Conservation (phyloP, 2,888 invertebrate genomes). For the Epinotia brunnichana region DNA sequence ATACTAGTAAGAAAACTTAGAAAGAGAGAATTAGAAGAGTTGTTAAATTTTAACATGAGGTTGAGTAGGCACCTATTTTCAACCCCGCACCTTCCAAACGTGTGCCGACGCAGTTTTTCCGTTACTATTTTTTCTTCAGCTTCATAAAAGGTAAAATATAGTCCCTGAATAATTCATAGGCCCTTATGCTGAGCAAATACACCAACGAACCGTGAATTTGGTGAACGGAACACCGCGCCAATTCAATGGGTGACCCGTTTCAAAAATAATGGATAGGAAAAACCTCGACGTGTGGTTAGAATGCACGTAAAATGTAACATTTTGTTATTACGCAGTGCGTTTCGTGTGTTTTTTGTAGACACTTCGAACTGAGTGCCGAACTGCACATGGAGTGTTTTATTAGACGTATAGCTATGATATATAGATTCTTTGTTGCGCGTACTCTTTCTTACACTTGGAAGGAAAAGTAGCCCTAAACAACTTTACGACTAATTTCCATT, state of each 20-base stretch:
- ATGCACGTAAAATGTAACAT: constrained; percentile 9
- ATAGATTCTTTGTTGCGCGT: too few species aligned
- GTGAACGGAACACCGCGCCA: constrained; percentile 52
- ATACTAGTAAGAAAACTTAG: too few species aligned
- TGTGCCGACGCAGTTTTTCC: constrained; percentile 45
- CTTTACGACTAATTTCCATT: too few species aligned
- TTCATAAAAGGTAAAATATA: constrained; percentile 63
- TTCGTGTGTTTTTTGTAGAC: not conserved
- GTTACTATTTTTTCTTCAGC: constrained; percentile 53
- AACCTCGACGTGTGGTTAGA: constrained; percentile 6
- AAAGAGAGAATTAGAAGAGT: too few species aligned
- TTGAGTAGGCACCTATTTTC: constrained; percentile 9
- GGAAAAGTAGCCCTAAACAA: too few species aligned
- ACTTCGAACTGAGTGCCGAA: too few species aligned
- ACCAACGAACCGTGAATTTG: constrained; percentile 69
- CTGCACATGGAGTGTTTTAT: too few species aligned
- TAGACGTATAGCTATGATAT: too few species aligned
- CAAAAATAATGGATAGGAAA: constrained; percentile 36
- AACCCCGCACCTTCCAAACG: constrained; percentile 14
- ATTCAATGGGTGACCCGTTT: constrained; percentile 43
- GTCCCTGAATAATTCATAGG: constrained; percentile 69
- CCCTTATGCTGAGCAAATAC: constrained; percentile 62
- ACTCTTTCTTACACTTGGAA: too few species aligned
- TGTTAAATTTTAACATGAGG: not conserved
- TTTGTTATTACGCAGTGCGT: not conserved